Base-by-base conservation (phyloP, 2,797 vertebrate species). In the Oreochromis grahami region DNA sequence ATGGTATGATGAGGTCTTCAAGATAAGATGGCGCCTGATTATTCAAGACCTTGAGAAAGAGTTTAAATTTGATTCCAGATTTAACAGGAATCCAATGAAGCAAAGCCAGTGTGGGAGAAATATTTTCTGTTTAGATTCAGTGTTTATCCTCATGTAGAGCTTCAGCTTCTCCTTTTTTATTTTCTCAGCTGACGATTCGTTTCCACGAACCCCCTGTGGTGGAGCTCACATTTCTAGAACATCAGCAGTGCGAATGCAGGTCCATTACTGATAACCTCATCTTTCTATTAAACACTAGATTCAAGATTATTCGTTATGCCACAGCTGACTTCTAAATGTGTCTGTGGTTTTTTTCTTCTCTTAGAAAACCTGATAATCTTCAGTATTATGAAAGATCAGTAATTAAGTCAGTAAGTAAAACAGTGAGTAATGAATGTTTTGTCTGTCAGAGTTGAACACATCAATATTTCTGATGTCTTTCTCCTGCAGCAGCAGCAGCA, bases 211-310 rank as follows among this genome's bases (percentile, higher is more conserved):
- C 95, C 6, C 95, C 43, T 4, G 0, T 95, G 0, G 95, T 96
- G 86, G 94, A 97, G 65, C 91, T 98, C 89, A 91, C 90, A 0
- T 98, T 98, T 92, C 94, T 95, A 0, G 97, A 98, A 92, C 97
- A 98, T 50, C 95, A 93, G 81, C 77, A 32, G 56, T 98, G 98
- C 63, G 95, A 96, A 74, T 98, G 97, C 97, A 97, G 97, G 98
- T 98, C 95, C 29, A 78, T 63, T 7, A n/a, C 17, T 2, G 13
- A 60, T n/a, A 7, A 53, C 8, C 15, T 8, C 29, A 6, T 21
- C 17, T 76, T 4, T 32, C 24, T 17, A 7, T 45, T 13, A 15
- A 56, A 60, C 29, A 24, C 9, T 14, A 9, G 4, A 79, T 85
- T 8, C 32, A 50, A 29, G n/a, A 72, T 36, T 17, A 45, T 26